Evolutionary conservation across 2,113 vertebrate genomes (phyloP).

Genomic region (Leuciscus idus): DNA sequence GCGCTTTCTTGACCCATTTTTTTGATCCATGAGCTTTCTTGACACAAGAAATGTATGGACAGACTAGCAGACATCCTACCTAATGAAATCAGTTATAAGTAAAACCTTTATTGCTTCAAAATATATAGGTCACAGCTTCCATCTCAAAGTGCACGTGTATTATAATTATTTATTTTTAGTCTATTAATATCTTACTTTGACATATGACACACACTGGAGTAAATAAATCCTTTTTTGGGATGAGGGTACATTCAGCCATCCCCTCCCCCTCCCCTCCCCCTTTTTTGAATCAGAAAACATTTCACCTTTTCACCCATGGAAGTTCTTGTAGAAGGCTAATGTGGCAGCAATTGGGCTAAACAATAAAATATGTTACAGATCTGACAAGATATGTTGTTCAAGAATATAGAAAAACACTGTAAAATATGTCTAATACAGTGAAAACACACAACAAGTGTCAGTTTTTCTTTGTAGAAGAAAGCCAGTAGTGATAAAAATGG

Average conservation of each 20-base stretch:
- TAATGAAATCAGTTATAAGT: not conserved
- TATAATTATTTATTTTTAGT: not conserved
- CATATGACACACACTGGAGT: not conserved
- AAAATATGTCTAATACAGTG: not conserved
- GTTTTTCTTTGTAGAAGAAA: no score
- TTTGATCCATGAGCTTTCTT: not conserved
- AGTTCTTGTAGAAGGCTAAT: not conserved
- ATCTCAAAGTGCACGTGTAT: not conserved
- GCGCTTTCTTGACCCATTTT: not conserved
- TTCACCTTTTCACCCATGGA: not conserved
- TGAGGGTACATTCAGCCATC: no score
- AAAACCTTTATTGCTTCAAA: not conserved
- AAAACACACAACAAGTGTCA: no score
- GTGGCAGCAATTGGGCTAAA: not conserved
- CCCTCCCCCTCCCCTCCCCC: rapidly evolving
- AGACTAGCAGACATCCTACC: not conserved
- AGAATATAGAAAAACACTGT: not conserved
- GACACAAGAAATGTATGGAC: not conserved
- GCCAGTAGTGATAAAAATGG: not conserved
- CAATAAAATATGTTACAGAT: no score
- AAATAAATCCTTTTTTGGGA: not conserved
- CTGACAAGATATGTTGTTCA: not conserved
- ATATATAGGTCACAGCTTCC: not conserved
- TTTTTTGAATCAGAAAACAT: not conserved
- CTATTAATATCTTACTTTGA: constrained; percentile 18